Evolutionary conservation across 2,888 invertebrate species (phyloP).

Genomic region (Morpho deidamia): DNA sequence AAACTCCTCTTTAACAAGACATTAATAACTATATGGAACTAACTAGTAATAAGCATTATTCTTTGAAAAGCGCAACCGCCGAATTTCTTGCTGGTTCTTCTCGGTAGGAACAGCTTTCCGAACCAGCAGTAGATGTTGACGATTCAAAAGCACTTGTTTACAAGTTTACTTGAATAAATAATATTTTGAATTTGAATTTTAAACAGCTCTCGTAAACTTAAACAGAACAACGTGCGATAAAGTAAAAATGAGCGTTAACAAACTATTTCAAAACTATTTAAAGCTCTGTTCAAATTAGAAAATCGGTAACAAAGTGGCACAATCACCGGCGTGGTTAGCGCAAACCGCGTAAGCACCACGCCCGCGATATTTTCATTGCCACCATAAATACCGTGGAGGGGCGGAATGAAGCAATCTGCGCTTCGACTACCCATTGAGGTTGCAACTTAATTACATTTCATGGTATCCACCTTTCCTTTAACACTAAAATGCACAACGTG

Average conservation of each 20-base stretch:
- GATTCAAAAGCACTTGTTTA: too few relatives aligned
- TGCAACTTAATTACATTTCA: constrained; percentile 47
- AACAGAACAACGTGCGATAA: constrained; percentile 2
- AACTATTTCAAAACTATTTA: constrained; percentile 10
- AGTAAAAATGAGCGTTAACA: constrained; percentile 3
- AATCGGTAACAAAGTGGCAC: constrained; percentile 36
- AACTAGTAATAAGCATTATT: too few relatives aligned
- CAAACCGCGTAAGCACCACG: constrained; percentile 39
- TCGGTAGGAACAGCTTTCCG: too few relatives aligned
- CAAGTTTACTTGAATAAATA: too few relatives aligned
- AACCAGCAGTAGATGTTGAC: too few relatives aligned
- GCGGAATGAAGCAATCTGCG: constrained; percentile 41
- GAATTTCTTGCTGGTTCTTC: too few relatives aligned
- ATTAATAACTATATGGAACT: too few relatives aligned
- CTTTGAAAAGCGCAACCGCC: too few relatives aligned
- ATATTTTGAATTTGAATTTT: too few relatives aligned
- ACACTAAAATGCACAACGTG: constrained; percentile 23
- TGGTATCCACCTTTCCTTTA: constrained; percentile 27
- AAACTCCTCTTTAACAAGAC: too few relatives aligned
- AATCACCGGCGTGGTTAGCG: constrained; percentile 37
- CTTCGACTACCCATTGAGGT: constrained; percentile 45
- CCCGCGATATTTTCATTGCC: constrained; percentile 56
- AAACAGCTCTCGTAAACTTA: not conserved
- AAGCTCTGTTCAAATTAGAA: constrained; percentile 24
- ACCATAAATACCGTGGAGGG: constrained; percentile 35